Conservation (phyloP, 1,140 invertebrate genomes). For the Tetramorium alpestre region DNA sequence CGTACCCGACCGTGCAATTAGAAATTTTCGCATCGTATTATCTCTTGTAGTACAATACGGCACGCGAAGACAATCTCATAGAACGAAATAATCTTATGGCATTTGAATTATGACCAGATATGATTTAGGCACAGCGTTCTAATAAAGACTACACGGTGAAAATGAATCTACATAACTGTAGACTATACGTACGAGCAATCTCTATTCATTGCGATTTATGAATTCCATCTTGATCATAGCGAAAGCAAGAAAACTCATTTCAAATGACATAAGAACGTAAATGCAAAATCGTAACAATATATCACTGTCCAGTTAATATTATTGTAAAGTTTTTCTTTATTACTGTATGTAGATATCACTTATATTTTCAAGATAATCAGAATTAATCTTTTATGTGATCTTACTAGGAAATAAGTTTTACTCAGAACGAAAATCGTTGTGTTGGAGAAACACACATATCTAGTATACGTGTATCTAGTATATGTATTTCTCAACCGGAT, state of each 20-base stretch:
- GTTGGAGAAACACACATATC: neutral
- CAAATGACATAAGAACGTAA: neutral
- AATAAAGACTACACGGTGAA: neutral
- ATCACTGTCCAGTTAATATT: neutral
- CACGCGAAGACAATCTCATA: neutral
- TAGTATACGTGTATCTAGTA: neutral
- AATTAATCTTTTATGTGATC: conserved; percentile 4
- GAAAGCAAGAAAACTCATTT: neutral
- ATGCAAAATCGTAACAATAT: neutral
- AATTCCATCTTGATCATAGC: neutral
- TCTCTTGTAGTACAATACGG: conserved; percentile 8
- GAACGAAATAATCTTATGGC: neutral
- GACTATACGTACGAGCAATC: neutral
- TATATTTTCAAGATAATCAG: neutral
- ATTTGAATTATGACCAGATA: neutral
- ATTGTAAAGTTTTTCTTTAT: neutral
- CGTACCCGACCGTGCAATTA: neutral
- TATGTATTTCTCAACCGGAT: conserved; percentile 40
- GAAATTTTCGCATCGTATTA: conserved; percentile 15
- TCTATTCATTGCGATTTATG: neutral
- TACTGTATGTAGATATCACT: too few relatives aligned
- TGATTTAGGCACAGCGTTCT: conserved; percentile 17
- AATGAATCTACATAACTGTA: conserved; percentile 4
- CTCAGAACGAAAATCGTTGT: conserved; percentile 3
- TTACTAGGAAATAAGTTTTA: neutral